Evolutionary conservation across 2,888 invertebrate species (phyloP).

Genomic region (Catocala fraxini): DNA sequence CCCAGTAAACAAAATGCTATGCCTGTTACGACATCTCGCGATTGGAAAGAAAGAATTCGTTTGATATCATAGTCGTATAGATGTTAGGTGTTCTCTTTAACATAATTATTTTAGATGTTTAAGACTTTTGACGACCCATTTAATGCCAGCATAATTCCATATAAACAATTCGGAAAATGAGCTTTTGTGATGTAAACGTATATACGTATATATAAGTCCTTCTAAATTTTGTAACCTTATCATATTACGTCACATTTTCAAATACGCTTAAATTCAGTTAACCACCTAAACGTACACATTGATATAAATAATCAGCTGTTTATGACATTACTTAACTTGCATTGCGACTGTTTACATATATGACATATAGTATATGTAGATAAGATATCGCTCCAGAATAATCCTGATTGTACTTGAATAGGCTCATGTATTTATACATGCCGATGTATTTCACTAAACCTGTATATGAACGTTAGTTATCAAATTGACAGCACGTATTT

Average conservation of each 20-base stretch:
- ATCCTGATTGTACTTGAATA: slow-evolving; percentile 17
- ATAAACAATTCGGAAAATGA: no score
- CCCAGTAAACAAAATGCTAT: slow-evolving; percentile 72
- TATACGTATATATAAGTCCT: no score
- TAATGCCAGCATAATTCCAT: no score
- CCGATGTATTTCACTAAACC: neutral
- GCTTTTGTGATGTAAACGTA: no score
- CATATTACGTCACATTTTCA: no score
- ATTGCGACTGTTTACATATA: slow-evolving; percentile 16
- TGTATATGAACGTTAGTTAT: neutral
- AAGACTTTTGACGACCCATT: no score
- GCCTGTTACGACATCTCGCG: slow-evolving; percentile 78
- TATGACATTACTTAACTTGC: slow-evolving; percentile 16
- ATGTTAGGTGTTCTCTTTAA: no score
- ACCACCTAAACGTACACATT: neutral
- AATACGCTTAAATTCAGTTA: no score
- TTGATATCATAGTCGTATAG: neutral
- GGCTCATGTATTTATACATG: neutral
- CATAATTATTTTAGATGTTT: no score
- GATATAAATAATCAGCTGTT: slow-evolving; percentile 31
- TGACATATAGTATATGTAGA: slow-evolving; percentile 22
- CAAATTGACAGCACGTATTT: neutral
- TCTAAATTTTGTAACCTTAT: no score
- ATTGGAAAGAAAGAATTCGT: slow-evolving; percentile 58
- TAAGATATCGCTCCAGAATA: slow-evolving; percentile 42